Evolutionary conservation across 1,140 invertebrate species (phyloP).

Genomic region (Brachystomella parvula): DNA sequence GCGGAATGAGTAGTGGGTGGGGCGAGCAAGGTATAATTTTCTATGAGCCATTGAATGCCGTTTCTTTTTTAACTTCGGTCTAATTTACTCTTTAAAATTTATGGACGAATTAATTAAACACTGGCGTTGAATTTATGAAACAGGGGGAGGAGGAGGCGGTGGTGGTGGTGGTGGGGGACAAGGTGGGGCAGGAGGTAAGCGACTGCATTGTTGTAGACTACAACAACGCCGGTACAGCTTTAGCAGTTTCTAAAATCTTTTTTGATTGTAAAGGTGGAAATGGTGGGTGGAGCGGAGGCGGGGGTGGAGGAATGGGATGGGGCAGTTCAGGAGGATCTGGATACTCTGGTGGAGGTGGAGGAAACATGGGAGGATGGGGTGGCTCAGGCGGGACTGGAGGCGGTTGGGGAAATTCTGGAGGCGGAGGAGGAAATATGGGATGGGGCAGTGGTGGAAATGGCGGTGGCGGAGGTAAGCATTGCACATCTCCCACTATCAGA

Average conservation of each 20-base stretch:
- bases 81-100: too few relatives aligned
- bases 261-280: too few relatives aligned
- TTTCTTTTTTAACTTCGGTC: too few relatives aligned
- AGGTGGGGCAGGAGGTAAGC: neutral
- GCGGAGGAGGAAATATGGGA: neutral
- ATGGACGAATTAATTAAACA: too few relatives aligned
- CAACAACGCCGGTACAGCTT: too few relatives aligned
- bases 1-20: too few relatives aligned
- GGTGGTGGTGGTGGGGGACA: neutral
- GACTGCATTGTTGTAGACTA: too few relatives aligned
- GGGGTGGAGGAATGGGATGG: neutral
- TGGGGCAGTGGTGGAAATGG: neutral
- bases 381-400: neutral
- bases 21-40: too few relatives aligned
- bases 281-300: neutral
- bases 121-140: too few relatives aligned
- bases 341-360: neutral
- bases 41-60: too few relatives aligned
- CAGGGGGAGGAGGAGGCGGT: neutral
- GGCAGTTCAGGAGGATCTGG: neutral
- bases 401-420: neutral
- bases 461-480: neutral
- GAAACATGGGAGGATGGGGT: neutral
- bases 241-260: too few relatives aligned
- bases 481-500: too few relatives aligned